phyloP scores from a whole-genome alignment of 2,797 vertebrate species.

The Ficedula albicollis region DNA sequence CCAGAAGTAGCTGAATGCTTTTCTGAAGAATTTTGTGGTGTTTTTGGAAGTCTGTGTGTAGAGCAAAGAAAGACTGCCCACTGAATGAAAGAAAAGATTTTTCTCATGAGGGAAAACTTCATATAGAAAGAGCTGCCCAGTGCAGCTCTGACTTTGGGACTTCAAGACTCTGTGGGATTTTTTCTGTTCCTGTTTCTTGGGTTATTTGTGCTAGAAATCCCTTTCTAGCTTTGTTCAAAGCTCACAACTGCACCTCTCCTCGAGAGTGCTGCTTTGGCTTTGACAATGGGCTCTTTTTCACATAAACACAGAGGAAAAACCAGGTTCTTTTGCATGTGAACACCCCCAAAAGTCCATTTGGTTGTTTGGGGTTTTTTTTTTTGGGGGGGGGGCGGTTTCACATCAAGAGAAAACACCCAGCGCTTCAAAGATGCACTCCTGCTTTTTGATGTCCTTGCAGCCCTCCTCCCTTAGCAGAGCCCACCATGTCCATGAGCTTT shows the following conservation, averaged over 20 bases:
- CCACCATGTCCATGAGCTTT: not conserved
- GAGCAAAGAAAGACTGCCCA: not conserved
- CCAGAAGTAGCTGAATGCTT: not conserved
- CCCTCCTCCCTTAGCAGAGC: not conserved
- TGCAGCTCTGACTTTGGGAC: not conserved
- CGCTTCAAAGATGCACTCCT: not conserved
- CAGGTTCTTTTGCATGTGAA: not conserved
- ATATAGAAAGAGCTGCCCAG: not conserved
- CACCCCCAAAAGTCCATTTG: not conserved
- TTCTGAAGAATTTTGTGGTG: not conserved
- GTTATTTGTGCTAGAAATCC: not conserved
- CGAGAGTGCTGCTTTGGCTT: not conserved
- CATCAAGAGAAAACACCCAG: not conserved
- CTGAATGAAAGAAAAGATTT: not conserved
- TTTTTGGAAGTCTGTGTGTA: not conserved
- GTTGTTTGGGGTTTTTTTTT: not conserved
- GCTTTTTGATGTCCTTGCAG: not conserved
- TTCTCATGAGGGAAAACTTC: not conserved
- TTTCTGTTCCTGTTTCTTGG: not conserved
- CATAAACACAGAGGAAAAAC: not conserved
- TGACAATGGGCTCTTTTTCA: not conserved
- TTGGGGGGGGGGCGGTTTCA: no score
- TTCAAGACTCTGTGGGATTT: not conserved
- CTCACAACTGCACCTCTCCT: not conserved
- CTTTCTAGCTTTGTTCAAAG: not conserved